Evolutionary conservation across 2,888 invertebrate genomes (phyloP), one percentile per base, ranked within the genome.

Genomic region (Unio delphinus): DNA sequence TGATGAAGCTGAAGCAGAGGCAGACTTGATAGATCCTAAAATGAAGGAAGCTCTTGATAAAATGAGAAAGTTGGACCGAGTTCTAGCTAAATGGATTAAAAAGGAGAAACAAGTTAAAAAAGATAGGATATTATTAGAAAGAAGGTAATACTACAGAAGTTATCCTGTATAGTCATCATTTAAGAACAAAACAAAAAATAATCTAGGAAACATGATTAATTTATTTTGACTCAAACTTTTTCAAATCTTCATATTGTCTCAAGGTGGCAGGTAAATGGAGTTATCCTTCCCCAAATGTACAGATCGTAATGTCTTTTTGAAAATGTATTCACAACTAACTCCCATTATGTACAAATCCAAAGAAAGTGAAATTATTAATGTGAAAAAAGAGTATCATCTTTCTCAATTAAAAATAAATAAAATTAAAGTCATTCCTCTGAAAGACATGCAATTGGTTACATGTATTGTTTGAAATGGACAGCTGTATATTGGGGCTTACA

Each of bases 61-160:
- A 72, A 89, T 89, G 89, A 83, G 84, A 60, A 89, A 89, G 74
- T 79, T 88, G 6, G 88, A 89, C 71, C 80, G 82, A 70, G 86
- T 89, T 59, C 78, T 89, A 55, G 70, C 76, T 18, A 86, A 86
- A 69, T 84, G 86, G 67, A 74, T 87, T 18, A 83, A 82, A 68
- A 74, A 79, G 73, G 89, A 89, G 69, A 87, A 80, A 64, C 84
- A 85, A 68, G 88, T 89, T 7, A 89, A 89, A 69, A 77, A 83
- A 67, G 86, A 88, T 20, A 80, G 89, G 62, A 82, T 89, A 54
- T 65, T 87, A 23, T 75, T 89, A 45, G 86, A 88, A 67, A 85
- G 81, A 75, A 81, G 85, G 88, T 87, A 70, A 69, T 68, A 55
- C 18, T 55, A 30, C 26, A 23, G 8, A n/a, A 18, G 60, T 60